Percentiles rank a stretch among this genome's conserved stretches.
These are phyloP conservation scores for Ceramica pisi DNA, from an alignment of 2,888 invertebrate genomes.

Conservation along the genomic window DNA sequence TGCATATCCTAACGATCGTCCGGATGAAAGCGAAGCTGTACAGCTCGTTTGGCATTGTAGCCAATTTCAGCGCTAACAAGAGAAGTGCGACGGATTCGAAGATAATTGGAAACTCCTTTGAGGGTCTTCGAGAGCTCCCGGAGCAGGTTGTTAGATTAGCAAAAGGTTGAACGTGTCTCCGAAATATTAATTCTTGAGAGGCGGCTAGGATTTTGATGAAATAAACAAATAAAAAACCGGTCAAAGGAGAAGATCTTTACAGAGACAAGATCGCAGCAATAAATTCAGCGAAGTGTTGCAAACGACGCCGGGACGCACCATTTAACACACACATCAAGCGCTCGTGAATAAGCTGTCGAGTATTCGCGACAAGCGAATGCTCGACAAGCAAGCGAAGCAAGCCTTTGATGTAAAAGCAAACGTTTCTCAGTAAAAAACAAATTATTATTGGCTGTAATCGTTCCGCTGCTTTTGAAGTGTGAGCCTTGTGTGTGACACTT, in stretches of 20 bases:
- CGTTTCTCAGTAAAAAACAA: conserved; percentile 63
- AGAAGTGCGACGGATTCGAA: conserved; percentile 48
- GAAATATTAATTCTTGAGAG: conserved; percentile 20
- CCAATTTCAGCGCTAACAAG: conserved; percentile 60
- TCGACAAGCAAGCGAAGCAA: too few species aligned
- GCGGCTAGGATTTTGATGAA: background rate
- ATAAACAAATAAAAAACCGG: conserved; percentile 9
- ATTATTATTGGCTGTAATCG: conserved; percentile 73
- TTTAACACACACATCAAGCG: conserved; percentile 57
- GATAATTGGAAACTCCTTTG: conserved; percentile 65
- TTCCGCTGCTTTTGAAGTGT: conserved; percentile 66
- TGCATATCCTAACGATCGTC: conserved; percentile 66
- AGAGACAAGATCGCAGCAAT: conserved; percentile 44
- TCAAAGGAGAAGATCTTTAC: background rate
- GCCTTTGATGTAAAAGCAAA: conserved; percentile 70
- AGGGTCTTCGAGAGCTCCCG: conserved; percentile 34
- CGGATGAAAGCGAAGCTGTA: conserved; percentile 58
- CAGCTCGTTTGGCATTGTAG: conserved; percentile 63
- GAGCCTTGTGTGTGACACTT: conserved; percentile 68
- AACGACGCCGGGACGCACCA: conserved; percentile 42
- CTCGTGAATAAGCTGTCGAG: conserved; percentile 50
- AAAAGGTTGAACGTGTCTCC: conserved; percentile 9
- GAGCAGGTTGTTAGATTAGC: conserved; percentile 28
- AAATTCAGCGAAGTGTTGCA: conserved; percentile 20
- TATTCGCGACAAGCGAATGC: conserved; percentile 49